Evolutionary conservation across 2,113 vertebrate genomes (phyloP).

Genomic region (Petrocephalus zakoni): DNA sequence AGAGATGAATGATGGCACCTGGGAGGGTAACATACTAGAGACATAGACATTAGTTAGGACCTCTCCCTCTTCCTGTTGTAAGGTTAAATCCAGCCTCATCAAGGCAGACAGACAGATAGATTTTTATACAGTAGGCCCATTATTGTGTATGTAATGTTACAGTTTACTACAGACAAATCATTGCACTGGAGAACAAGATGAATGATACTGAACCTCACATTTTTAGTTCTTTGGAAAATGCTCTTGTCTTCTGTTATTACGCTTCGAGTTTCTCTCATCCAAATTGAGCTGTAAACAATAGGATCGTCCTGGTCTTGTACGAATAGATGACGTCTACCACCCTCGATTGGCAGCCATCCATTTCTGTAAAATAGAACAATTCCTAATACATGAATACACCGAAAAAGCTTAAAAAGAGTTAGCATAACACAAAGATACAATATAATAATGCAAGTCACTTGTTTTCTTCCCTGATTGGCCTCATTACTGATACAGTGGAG

Average conservation of each 20-base stretch:
- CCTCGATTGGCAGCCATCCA: not conserved
- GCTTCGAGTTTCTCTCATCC: not conserved
- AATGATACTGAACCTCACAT: not conserved
- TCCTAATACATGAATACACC: no score
- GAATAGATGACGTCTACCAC: not conserved
- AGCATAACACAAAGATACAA: not conserved
- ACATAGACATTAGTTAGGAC: not conserved
- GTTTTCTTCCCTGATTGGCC: no score
- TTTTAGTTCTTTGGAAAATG: not conserved
- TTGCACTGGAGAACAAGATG: not conserved
- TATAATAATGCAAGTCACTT: not conserved
- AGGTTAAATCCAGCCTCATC: not conserved
- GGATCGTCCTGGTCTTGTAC: not conserved
- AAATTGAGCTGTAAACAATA: not conserved
- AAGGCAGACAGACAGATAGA: not conserved
- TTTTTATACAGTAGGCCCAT: not conserved
- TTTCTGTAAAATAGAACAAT: not conserved
- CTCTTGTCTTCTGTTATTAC: not conserved
- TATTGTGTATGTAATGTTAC: not conserved
- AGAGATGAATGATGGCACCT: not conserved
- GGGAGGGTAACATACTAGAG: not conserved
- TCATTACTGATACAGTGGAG: no score
- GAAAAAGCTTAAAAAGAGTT: not conserved
- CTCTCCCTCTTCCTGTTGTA: not conserved
- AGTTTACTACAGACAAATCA: not conserved